Base-by-base conservation (phyloP, 2,113 vertebrate genomes). In the Oceanodroma tethys region DNA sequence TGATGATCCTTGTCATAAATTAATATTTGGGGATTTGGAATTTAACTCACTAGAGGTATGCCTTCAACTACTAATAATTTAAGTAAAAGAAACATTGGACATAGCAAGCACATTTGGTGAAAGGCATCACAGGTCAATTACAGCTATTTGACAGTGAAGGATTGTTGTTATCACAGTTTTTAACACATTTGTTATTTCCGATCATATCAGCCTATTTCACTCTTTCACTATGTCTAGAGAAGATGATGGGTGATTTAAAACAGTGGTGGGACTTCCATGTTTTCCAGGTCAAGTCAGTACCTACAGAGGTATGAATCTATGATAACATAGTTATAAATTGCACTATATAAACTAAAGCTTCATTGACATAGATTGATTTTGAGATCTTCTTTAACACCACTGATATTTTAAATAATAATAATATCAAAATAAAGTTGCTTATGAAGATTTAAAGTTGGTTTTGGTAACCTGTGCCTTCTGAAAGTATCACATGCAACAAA, bases 1-100 rank as follows among this genome's bases (percentile, higher is more conserved):
- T 98, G 95, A 97, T 94, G 93, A 95, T 86, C 55, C 45, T 97
- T 94, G 42, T 63, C 38, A 88, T 91, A 97, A 96, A 96, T 95
- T 95, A 96, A 90, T 94, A 97, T 95, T 92, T 96, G 78, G 75
- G 60, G 72, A 66, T 82, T 36, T 75, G 58, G 79, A 96, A 96
- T 90, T 93, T 95, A 81, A 65, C 56, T 92, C 42, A 56, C 27
- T 81, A 66, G 40, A 36, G 53, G 29, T 88, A 20, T 40, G 36
- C 4, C 36, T 81, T 93, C 62, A 93, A 63, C 34, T 66, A 92
- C 67, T 70, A 56, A 81, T 83, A 86, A 85, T 91, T n/a, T 58
- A 78, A 60, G 52, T 67, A 74, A 91, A 96, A 84, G 11, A 40
- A 96, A 59, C 22, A 42, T 25, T 70, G 73, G 76, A 78, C 38